A percentile compares a stretch with the other conserved stretches of the same genome.
Conservation (phyloP, 2,888 invertebrate genomes). For the Allophyes oxyacanthae region DNA sequence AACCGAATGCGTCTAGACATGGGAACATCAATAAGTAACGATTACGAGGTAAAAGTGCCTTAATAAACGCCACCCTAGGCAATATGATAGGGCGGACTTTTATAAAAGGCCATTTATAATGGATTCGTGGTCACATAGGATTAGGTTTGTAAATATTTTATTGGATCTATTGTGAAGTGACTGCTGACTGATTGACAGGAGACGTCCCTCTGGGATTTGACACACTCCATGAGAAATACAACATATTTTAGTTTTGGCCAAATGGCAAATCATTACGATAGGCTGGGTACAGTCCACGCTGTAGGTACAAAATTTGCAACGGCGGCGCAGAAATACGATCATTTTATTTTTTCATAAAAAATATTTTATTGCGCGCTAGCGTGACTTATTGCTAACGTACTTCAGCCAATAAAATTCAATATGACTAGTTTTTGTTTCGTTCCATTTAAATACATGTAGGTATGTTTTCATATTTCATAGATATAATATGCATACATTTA, state of each 20-base stretch:
- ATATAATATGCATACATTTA: too few species aligned
- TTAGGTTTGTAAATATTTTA: slow-evolving; percentile 87
- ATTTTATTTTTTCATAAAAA: slow-evolving; percentile 40
- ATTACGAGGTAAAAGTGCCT: slow-evolving; percentile 73
- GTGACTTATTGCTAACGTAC: slow-evolving; percentile 56
- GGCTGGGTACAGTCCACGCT: slow-evolving; percentile 10
- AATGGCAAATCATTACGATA: slow-evolving; percentile 47
- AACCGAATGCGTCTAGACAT: slow-evolving; percentile 78
- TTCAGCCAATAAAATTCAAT: slow-evolving; percentile 56
- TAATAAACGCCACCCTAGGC: slow-evolving; percentile 72
- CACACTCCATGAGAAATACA: slow-evolving; percentile 58
- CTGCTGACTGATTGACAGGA: slow-evolving; percentile 83
- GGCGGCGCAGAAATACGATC: slow-evolving; percentile 23
- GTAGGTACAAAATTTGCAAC: slow-evolving; percentile 30
- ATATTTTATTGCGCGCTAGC: slow-evolving; percentile 51
- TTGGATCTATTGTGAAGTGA: slow-evolving; percentile 76
- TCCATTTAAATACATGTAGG: slow-evolving; percentile 22
- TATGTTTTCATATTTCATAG: slow-evolving; percentile 21
- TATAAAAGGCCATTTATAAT: slow-evolving; percentile 81
- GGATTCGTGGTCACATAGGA: slow-evolving; percentile 82
- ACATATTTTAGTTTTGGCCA: slow-evolving; percentile 49
- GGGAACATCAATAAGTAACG: slow-evolving; percentile 79
- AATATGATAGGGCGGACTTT: slow-evolving; percentile 73
- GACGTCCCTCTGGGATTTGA: slow-evolving; percentile 67
- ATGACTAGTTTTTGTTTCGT: slow-evolving; percentile 50